Evolutionary conservation across 2,113 vertebrate genomes (phyloP).

Genomic region (Myotis davidii): DNA sequence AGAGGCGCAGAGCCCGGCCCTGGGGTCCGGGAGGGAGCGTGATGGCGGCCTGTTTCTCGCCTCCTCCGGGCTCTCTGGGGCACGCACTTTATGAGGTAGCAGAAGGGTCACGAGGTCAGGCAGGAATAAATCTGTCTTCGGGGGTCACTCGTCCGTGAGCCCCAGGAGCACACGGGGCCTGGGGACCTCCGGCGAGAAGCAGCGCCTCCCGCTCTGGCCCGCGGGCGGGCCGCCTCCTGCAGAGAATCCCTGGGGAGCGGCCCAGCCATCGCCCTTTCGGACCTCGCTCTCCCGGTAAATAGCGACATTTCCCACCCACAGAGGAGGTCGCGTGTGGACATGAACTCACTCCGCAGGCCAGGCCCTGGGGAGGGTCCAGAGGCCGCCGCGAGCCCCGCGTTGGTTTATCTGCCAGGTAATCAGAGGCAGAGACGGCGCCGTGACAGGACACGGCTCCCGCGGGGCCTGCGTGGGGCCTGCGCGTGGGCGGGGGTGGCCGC

Average conservation of each 20-base stretch:
- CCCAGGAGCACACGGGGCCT: rapidly evolving
- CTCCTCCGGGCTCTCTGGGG: rapidly evolving
- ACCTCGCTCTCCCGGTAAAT: neutral
- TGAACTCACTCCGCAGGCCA: neutral
- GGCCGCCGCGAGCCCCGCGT: neutral
- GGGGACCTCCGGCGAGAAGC: neutral
- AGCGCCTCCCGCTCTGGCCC: rapidly evolving
- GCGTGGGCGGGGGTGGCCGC: rapidly evolving
- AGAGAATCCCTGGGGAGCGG: neutral
- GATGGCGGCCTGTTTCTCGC: rapidly evolving
- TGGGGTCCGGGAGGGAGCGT: rapidly evolving
- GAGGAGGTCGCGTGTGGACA: neutral
- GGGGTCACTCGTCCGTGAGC: rapidly evolving
- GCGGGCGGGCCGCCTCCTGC: rapidly evolving
- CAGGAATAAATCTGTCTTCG: rapidly evolving
- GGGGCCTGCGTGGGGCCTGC: rapidly evolving
- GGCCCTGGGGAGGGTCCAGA: conserved; percentile 6
- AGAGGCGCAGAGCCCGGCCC: rapidly evolving
- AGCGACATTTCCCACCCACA: neutral
- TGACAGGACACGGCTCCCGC: neutral
- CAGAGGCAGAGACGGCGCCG: rapidly evolving
- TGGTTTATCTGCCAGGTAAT: conserved; percentile 55
- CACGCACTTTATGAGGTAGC: rapidly evolving
- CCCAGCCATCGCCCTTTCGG: neutral
- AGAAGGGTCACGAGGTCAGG: rapidly evolving